phyloP scores from a whole-genome alignment of 1,140 invertebrate species.

The Schlechtendalia chinensis region DNA sequence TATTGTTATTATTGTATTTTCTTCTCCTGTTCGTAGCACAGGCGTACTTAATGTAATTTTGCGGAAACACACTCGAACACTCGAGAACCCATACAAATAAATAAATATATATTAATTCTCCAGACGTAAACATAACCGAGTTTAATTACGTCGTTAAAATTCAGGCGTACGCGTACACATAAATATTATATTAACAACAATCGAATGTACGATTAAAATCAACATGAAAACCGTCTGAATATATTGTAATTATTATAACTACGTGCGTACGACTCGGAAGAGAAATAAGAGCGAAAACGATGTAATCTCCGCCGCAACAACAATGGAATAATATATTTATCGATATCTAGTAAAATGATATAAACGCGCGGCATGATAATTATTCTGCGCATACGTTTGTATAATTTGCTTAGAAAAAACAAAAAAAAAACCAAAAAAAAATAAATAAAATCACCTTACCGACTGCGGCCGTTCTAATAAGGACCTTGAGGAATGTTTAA shows the following conservation, averaged over 20 bases:
- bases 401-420: slow-evolving; percentile 3
- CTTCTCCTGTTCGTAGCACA: not conserved
- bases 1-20: not conserved
- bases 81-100: too few relatives aligned
- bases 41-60: not conserved
- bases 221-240: not conserved
- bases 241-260: too few relatives aligned
- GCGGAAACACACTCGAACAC: not conserved
- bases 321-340: slow-evolving; percentile 5
- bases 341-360: not conserved
- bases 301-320: not conserved
- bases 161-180: too few relatives aligned
- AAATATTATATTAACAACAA: not conserved
- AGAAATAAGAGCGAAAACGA: not conserved
- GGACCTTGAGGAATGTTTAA: slow-evolving; percentile 35
- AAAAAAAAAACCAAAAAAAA: too few relatives aligned
- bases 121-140: too few relatives aligned
- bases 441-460: too few relatives aligned
- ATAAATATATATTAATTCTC: too few relatives aligned
- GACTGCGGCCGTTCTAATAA: too few relatives aligned
- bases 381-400: not conserved
- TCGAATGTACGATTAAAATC: not conserved
- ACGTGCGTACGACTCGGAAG: not conserved
- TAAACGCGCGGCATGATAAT: not conserved
- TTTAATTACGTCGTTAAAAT: not conserved